Evolutionary conservation across 2,888 invertebrate genomes (phyloP), one percentile per base, ranked within the genome.

Genomic region (Poecilus cupreus): DNA sequence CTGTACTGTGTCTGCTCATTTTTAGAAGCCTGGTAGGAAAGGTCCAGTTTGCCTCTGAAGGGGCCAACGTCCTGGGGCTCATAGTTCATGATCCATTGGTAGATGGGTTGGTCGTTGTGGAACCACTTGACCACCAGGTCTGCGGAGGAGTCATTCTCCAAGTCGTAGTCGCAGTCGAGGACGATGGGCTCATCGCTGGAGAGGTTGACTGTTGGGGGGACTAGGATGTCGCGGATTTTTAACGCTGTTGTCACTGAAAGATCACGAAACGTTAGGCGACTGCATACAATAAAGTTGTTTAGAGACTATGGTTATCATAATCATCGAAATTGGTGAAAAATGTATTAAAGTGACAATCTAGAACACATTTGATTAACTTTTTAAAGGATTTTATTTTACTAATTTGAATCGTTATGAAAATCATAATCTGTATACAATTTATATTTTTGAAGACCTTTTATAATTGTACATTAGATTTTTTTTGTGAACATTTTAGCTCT

Each of bases 91-190:
- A 91, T 89, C 91, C 91, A 91, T 84, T 90, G 90, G 84, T 91
- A 91, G 18, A 90, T 88, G 79, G 89, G 86, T 0, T 90, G 88
- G 43, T 88, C 87, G 81, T 89, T 87, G 84, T 87, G 89, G 84
- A 88, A 91, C 91, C 91, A 91, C 87, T 91, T 91, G 24, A 91
- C 88, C 64, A 91, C 85, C 11, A 89, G 90, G 1, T 86, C 84
- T 43, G 86, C 87, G 8, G 87, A 86, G 8, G 87, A 86, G 60
- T 87, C 87, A 81, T 88, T 87, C 37, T 86, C 85, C 1, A 89
- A 85, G 64, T 89, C 89, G 83, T 89, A 91, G 83, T 90, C 89
- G 83, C 91, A 91, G 84, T 90, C 91, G 70, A 91, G 85, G 60
- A 90, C 88, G 26, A 90, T 88, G 77, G 89, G 88, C 39, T 87